Conservation (phyloP, 2,888 invertebrate genomes). For the Drosophila phalerata region DNA sequence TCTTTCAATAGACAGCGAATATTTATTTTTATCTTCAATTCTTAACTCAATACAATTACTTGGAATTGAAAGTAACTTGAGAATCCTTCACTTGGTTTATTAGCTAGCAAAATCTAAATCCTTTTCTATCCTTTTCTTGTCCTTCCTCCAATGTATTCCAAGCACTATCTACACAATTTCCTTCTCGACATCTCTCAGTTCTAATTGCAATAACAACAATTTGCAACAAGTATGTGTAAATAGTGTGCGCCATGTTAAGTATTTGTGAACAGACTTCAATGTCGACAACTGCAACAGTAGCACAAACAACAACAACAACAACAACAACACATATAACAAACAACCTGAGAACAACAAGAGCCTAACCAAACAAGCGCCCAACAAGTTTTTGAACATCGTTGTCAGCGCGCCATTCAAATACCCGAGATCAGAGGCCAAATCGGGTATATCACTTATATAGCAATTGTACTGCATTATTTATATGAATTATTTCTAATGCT, state of each 20-base stretch:
- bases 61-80: constrained; percentile 19
- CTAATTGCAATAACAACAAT: constrained; percentile 71
- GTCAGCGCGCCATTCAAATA: constrained; percentile 37
- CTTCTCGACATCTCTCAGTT: constrained; percentile 13
- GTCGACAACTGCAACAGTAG: constrained; percentile 42
- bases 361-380: constrained; percentile 51
- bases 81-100: constrained; percentile 36
- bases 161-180: neutral
- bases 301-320: constrained; percentile 20
- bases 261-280: constrained; percentile 67
- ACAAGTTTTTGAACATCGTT: constrained; percentile 68
- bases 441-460: constrained; percentile 23
- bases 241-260: constrained; percentile 61
- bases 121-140: constrained; percentile 14
- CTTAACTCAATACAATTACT: constrained; percentile 52
- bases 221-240: constrained; percentile 70
- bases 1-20: constrained; percentile 30
- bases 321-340: constrained; percentile 34
- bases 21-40: constrained; percentile 53
- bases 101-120: constrained; percentile 39
- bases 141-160: neutral
- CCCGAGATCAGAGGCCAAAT: neutral
- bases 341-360: constrained; percentile 52
- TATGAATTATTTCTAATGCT: neutral
- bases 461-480: neutral